These are phyloP conservation scores for Amyelois transitella DNA, from an alignment of 1,140 invertebrate genomes.

Conservation along the genomic window DNA sequence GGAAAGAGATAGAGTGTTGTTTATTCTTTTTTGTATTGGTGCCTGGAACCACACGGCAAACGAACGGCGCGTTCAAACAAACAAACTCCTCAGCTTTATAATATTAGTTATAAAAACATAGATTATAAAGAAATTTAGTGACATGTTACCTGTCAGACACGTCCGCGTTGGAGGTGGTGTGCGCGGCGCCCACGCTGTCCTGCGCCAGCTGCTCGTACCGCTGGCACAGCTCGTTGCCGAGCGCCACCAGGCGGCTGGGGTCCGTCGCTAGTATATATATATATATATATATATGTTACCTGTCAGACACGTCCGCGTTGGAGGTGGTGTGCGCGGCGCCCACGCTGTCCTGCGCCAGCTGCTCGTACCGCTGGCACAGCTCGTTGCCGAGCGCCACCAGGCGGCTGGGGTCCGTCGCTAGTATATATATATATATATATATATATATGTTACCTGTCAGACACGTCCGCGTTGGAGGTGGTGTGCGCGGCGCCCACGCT, in stretches of 20 bases:
- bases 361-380: conserved; percentile 91
- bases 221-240: conserved; percentile 88
- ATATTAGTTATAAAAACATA: no score
- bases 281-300: no score
- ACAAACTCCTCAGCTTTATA: no score
- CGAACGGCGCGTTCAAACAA: no score
- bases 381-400: conserved; percentile 77
- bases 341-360: conserved; percentile 90
- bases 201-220: conserved; percentile 90
- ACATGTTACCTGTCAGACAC: conserved; percentile 74
- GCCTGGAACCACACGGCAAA: no score
- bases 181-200: conserved; percentile 92
- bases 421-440: no score
- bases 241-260: background rate
- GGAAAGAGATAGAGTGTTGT: no score
- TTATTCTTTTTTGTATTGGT: no score
- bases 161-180: conserved; percentile 81
- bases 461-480: conserved; percentile 86
- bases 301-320: conserved; percentile 82
- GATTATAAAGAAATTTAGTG: no score
- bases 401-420: background rate
- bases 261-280: no score
- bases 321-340: conserved; percentile 90
- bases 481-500: conserved; percentile 91
- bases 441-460: conserved; percentile 75